Evolutionary conservation across 2,113 vertebrate genomes (phyloP).

Genomic region (Corythoichthys intestinalis): DNA sequence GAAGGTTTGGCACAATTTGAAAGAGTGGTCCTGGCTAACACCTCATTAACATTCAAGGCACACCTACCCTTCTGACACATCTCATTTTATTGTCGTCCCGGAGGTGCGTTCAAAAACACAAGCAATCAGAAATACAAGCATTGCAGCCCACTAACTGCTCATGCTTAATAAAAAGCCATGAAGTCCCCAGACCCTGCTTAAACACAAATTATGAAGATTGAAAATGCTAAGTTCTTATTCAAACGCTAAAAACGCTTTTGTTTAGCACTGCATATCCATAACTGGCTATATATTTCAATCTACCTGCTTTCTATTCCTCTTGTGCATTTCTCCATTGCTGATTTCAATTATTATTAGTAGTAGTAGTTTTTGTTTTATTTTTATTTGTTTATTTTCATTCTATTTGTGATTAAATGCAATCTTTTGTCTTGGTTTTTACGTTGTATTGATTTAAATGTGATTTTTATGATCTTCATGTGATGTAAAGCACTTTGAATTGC

Average conservation of each 20-base stretch:
- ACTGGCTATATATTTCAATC: too few species aligned
- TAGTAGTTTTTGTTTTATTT: too few species aligned
- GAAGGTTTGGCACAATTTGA: slow-evolving; percentile 45
- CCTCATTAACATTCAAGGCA: slow-evolving; percentile 48
- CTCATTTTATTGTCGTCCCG: slow-evolving; percentile 52
- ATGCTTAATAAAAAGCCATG: not conserved
- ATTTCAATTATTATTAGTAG: too few species aligned
- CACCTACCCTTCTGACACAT: slow-evolving; percentile 52
- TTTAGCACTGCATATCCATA: too few species aligned
- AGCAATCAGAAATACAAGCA: slow-evolving; percentile 18
- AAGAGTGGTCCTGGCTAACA: slow-evolving; percentile 26
- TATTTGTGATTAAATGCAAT: too few species aligned
- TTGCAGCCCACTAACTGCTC: slow-evolving; percentile 45
- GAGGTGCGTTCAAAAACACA: slow-evolving; percentile 37
- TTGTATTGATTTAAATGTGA: too few species aligned
- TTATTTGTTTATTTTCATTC: too few species aligned
- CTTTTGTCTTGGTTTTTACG: too few species aligned
- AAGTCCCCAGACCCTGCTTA: not conserved
- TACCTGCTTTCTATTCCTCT: too few species aligned
- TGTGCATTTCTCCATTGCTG: too few species aligned
- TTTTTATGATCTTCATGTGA: too few species aligned
- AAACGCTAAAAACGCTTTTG: not conserved
- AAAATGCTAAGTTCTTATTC: not conserved
- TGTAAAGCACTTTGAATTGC: too few species aligned
- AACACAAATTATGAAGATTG: not conserved